phyloP scores from a whole-genome alignment of 2,797 vertebrate species.

The Rhynchotus rufescens region DNA sequence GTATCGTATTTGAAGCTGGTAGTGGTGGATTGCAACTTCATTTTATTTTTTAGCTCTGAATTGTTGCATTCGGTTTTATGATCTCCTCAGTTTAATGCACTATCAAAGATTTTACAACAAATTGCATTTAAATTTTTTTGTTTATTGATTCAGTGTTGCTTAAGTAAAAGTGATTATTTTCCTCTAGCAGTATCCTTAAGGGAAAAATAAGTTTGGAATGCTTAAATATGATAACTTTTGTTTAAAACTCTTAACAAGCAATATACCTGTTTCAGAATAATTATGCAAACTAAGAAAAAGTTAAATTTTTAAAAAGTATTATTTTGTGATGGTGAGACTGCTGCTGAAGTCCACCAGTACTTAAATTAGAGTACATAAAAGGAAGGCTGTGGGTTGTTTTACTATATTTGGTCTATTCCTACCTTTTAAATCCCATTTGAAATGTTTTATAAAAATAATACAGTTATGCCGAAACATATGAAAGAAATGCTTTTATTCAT shows the following conservation, averaged over 20 bases:
- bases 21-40: background rate
- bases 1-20: background rate
- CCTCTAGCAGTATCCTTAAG: background rate
- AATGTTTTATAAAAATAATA: background rate
- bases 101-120: background rate
- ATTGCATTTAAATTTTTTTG: background rate
- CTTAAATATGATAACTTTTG: background rate
- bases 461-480: background rate
- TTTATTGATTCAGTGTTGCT: background rate
- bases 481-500: background rate
- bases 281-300: background rate
- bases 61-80: background rate
- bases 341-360: slow-evolving; percentile 12
- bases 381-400: background rate
- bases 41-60: slow-evolving; percentile 27
- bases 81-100: background rate
- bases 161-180: slow-evolving; percentile 17
- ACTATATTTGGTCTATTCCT: background rate
- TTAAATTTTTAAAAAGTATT: background rate
- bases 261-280: background rate
- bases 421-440: background rate
- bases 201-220: background rate
- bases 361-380: background rate
- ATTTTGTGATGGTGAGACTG: background rate
- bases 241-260: slow-evolving; percentile 18